A percentile compares a stretch with the other conserved stretches of the same genome.
These are phyloP conservation scores for Zaprionus gabonicus DNA, from an alignment of 1,140 invertebrate species.

Conservation along the genomic window DNA sequence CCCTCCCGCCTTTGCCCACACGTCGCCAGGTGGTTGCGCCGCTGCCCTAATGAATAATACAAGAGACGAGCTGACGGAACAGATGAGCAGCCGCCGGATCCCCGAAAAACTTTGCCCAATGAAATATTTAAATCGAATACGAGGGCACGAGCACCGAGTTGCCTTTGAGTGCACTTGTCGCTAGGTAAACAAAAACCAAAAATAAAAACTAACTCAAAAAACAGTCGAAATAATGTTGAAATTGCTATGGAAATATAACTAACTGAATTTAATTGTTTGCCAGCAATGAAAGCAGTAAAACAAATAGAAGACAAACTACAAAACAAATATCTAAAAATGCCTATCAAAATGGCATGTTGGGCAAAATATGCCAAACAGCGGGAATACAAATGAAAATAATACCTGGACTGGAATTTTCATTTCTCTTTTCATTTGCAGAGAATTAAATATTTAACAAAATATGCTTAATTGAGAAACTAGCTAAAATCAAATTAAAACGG, in stretches of 20 bases:
- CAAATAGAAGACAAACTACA: background rate
- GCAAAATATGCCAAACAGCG: no score
- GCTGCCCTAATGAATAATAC: slow-evolving; percentile 74
- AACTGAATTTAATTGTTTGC: background rate
- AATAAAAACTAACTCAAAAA: background rate
- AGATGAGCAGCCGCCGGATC: slow-evolving; percentile 32
- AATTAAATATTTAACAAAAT: no score
- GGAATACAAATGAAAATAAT: no score
- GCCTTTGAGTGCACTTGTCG: slow-evolving; percentile 30
- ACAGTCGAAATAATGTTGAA: background rate
- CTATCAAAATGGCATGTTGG: no score
- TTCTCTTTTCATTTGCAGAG: no score
- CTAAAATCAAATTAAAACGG: no score
- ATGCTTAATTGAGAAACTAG: no score
- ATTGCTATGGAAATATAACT: background rate
- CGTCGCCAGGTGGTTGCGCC: slow-evolving; percentile 55
- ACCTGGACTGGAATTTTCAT: no score
- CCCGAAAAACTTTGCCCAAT: slow-evolving; percentile 65
- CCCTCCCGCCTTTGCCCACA: background rate
- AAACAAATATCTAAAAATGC: no score
- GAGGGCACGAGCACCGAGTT: slow-evolving; percentile 8
- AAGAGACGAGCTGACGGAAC: slow-evolving; percentile 52
- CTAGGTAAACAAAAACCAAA: slow-evolving; percentile 5
- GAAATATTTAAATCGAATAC: slow-evolving; percentile 79
- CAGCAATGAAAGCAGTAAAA: background rate